phyloP scores from a whole-genome alignment of 2,888 invertebrate species.

The Mellilla xanthometata region DNA sequence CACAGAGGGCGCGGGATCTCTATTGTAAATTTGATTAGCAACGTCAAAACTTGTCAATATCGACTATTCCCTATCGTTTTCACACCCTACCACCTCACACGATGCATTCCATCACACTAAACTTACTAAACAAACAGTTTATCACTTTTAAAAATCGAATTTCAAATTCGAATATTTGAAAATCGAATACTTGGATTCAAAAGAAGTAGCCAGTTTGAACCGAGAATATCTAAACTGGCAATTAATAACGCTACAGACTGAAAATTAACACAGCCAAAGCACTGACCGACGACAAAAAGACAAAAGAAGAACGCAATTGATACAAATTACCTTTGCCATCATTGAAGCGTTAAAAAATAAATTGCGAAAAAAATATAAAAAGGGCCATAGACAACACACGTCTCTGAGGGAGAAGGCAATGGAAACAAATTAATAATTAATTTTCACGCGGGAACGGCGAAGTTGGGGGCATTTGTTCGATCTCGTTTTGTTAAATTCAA shows the following conservation, averaged over 20 bases:
- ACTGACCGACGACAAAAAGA: slow-evolving; percentile 25
- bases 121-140: slow-evolving; percentile 27
- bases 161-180: slow-evolving; percentile 14
- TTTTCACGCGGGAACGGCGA: slow-evolving; percentile 66
- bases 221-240: slow-evolving; percentile 1
- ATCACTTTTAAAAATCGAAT: slow-evolving; percentile 24
- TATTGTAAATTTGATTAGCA: slow-evolving; percentile 36
- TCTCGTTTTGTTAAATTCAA: slow-evolving; percentile 72
- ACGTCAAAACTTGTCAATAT: slow-evolving; percentile 32
- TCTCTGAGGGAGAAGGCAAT: slow-evolving; percentile 58
- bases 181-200: slow-evolving; percentile 7
- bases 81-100: slow-evolving; percentile 20
- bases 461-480: slow-evolving; percentile 63
- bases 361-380: slow-evolving; percentile 48
- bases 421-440: slow-evolving; percentile 79
- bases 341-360: slow-evolving; percentile 62
- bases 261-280: slow-evolving; percentile 24
- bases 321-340: slow-evolving; percentile 63
- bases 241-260: slow-evolving; percentile 8
- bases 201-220: background rate
- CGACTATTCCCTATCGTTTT: slow-evolving; percentile 18
- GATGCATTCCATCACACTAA: slow-evolving; percentile 14
- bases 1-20: slow-evolving; percentile 18
- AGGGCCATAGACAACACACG: slow-evolving; percentile 58
- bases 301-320: slow-evolving; percentile 44